A percentile compares a stretch with the other conserved stretches of the same genome.
Conservation (phyloP, 2,113 vertebrate species). For the Megaleporinus macrocephalus region DNA sequence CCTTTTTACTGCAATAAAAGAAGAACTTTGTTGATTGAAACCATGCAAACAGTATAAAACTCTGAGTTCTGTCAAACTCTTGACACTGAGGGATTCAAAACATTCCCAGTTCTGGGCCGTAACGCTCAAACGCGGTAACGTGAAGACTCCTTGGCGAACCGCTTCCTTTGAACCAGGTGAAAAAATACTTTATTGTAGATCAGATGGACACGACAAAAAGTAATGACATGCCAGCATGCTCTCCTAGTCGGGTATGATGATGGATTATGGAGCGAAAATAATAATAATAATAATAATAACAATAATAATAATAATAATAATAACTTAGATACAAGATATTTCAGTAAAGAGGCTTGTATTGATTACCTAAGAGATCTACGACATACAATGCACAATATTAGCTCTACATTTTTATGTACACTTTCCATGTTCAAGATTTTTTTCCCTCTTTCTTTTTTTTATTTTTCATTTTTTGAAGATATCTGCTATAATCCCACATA, state of each 20-base stretch:
- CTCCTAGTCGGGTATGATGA: conserved; percentile 47
- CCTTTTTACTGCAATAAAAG: no score
- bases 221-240: conserved; percentile 56
- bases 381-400: conserved; percentile 99
- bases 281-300: conserved; percentile 62
- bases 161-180: conserved; percentile 42
- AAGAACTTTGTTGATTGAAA: no score
- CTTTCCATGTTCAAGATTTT: conserved; percentile 78
- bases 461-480: conserved; percentile 8
- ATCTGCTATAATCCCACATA: conserved; percentile 72
- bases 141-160: no score
- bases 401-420: conserved; percentile 91
- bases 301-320: conserved; percentile 50
- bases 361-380: conserved; percentile 91
- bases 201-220: conserved; percentile 52
- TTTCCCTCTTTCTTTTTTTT: no score
- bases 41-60: no score
- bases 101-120: no score
- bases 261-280: conserved; percentile 63
- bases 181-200: conserved; percentile 54
- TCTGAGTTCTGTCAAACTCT: no score
- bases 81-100: no score
- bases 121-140: no score
- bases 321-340: conserved; percentile 81
- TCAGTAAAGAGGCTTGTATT: conserved; percentile 78